Evolutionary conservation across 2,888 invertebrate genomes (phyloP), one percentile per base, ranked within the genome.

Genomic region (Fissipunctia ypsillon): DNA sequence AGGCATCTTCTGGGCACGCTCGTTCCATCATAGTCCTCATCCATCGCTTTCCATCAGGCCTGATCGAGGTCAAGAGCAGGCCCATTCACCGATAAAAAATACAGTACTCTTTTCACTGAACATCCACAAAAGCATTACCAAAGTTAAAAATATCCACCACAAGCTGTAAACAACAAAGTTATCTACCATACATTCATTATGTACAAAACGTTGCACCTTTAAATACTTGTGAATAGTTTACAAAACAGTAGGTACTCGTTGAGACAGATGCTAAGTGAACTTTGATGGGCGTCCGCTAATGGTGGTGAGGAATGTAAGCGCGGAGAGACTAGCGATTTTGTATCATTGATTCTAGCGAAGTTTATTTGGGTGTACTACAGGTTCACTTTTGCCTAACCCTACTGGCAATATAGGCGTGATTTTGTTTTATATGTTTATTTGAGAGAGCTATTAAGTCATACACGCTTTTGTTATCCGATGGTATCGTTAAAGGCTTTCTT

Each of bases 251-350:
- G 74, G 81, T 85, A 82, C 69, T 78, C 74, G 82, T 78, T 77
- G 84, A 84, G 87, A 86, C 88, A 90, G 88, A 90, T 87, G 87
- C 88, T 91, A 91, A 91, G 90, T 91, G 86, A 85, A 87, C 83
- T 88, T 87, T 88, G 88, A 88, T 88, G 88, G 84, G 79, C 68
- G 77, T 65, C 71, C 78, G 81, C 88, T 88, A 88, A 88, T 88
- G 88, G 85, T 31, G 54, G 56, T 57, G 1, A 14, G 9, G 9
- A 22, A 54, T 61, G 0, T 35, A 79, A 81, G 66, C n/a, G 0
- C 57, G 28, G 14, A 57, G 69, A 31, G 31, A n/a, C 0, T 0
- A 50, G 70, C 68, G 70, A 14, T 67, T 64, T 54, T 65, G 25
- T 6, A 3, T 0, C 1, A n/a, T 43, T 35, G 0, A 57, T 48